A percentile compares a stretch with the other conserved stretches of the same genome.
These are phyloP conservation scores for Pachliopta kotzebuea DNA, from an alignment of 2,888 invertebrate genomes.

Conservation along the genomic window DNA sequence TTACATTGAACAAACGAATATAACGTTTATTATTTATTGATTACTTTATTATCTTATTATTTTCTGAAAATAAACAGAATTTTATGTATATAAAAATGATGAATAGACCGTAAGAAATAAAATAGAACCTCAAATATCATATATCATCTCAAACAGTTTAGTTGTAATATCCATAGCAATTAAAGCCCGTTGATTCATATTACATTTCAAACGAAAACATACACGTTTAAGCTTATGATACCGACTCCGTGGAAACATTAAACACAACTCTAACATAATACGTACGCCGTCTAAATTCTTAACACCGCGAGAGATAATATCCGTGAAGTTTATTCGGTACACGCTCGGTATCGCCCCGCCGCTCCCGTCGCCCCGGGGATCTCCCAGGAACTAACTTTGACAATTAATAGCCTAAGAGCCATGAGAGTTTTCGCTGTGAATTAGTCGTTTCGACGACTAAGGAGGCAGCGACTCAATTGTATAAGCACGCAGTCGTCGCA, in stretches of 20 bases:
- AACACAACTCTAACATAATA: conserved; percentile 29
- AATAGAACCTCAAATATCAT: background rate
- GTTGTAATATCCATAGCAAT: conserved; percentile 1
- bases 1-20: too few relatives aligned
- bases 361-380: conserved; percentile 40
- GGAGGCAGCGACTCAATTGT: conserved; percentile 25
- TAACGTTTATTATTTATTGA: too few relatives aligned
- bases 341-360: conserved; percentile 40
- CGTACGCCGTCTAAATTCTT: conserved; percentile 29
- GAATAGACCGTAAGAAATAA: background rate
- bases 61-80: too few relatives aligned
- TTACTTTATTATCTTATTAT: too few relatives aligned
- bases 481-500: conserved; percentile 13
- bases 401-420: conserved; percentile 57
- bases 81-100: too few relatives aligned
- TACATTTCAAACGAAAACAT: conserved; percentile 7
- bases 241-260: conserved; percentile 19
- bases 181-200: conserved; percentile 2
- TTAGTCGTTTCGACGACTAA: conserved; percentile 47
- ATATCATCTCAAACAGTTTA: background rate
- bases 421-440: conserved; percentile 53
- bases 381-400: conserved; percentile 48
- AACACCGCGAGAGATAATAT: conserved; percentile 34
- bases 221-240: conserved; percentile 18
- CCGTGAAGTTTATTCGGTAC: conserved; percentile 44